Evolutionary conservation across 2,113 vertebrate genomes (phyloP), one percentile per base, ranked within the genome.

Genomic region (Saimiri boliviensis): DNA sequence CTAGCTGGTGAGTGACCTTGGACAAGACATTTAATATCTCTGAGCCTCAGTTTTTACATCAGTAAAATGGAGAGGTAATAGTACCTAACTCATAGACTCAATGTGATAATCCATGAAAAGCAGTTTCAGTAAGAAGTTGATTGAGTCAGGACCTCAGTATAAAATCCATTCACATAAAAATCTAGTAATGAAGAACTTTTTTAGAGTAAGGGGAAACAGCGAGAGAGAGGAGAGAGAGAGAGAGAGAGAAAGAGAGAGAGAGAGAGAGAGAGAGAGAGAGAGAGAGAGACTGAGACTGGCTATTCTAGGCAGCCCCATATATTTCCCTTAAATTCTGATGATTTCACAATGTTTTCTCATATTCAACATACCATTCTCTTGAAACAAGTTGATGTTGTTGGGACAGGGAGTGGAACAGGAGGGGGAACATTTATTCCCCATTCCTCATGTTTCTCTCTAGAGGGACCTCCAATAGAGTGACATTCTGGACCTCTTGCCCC

Each of bases 301-400:
- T 3, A 47, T 30, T 10, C 1, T 17, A 13, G 27, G 60, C 2
- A 40, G 40, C 16, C 30, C 17, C 2, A n/a, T 25, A 6, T 2
- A 63, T 56, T 73, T 66, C 19, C n/a, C 23, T 83, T 27, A 80
- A 32, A 52, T 68, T 80, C 68, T 74, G 77, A 70, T 37, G 45
- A 84, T 54, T 79, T 45, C 25, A 20, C 32, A 71, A 6, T n/a
- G 94, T 52, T 95, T 37, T 19, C 32, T 86, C 58, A 52, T 79
- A 60, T 73, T 5, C 35, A 86, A 40, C 52, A 32, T 6, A 0
- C 32, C 45, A 88, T 45, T 79, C 94, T 92, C 70, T 83, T 86
- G 30, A 68, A 37, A 70, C 45, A 54, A 8, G 14, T 37, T 70
- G 30, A 14, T 35, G 35, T 27, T 42, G 19, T 27, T 71, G n/a